These are phyloP conservation scores for Natrix natrix DNA, from an alignment of 2,797 vertebrate species.

Conservation along the genomic window DNA sequence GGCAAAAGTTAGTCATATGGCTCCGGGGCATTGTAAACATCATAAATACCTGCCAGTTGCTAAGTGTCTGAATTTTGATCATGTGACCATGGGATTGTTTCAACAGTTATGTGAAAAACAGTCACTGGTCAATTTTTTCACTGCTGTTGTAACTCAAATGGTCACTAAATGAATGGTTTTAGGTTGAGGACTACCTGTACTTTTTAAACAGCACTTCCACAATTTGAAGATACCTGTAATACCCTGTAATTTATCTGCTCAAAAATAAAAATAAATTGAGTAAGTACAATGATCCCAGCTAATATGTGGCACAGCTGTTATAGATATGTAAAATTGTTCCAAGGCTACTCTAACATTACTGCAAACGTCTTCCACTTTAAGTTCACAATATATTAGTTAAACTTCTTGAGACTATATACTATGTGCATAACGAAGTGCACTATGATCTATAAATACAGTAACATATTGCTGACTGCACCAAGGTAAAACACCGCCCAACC, in stretches of 20 bases:
- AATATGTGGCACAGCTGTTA: not conserved
- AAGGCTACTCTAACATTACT: not conserved
- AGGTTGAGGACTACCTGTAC: not conserved
- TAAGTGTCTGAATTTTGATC: too few species aligned
- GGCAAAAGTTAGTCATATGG: too few species aligned
- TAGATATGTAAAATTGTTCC: not conserved
- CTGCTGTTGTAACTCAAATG: too few species aligned
- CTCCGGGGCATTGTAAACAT: too few species aligned
- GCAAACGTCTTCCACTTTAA: not conserved
- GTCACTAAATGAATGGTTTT: too few species aligned
- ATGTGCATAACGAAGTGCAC: not conserved
- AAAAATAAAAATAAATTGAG: not conserved
- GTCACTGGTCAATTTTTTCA: too few species aligned
- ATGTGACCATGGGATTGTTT: too few species aligned
- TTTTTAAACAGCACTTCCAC: not conserved
- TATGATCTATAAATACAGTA: not conserved
- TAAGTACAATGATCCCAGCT: not conserved
- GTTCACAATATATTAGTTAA: not conserved
- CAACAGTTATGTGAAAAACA: too few species aligned
- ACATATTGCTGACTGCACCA: not conserved
- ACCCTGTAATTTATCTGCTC: not conserved
- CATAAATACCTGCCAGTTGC: too few species aligned
- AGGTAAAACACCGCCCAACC: not conserved
- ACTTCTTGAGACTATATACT: not conserved
- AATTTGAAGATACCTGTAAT: too few species aligned